Evolutionary conservation across 2,113 vertebrate genomes (phyloP).

Genomic region (Sterrhoptilus dennistouni): DNA sequence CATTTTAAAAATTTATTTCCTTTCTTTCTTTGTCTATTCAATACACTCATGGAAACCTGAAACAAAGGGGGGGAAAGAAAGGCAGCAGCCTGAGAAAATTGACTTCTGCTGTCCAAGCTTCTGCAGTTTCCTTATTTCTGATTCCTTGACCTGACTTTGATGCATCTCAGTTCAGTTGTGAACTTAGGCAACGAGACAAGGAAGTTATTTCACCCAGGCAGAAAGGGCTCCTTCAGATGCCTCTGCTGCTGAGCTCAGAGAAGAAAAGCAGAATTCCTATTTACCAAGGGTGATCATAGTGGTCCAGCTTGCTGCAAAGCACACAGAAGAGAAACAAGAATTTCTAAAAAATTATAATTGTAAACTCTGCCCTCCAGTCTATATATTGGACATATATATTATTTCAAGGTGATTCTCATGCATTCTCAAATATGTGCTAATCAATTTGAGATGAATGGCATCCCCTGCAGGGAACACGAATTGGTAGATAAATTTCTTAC

Average conservation of each 20-base stretch:
- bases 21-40: neutral
- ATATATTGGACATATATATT: neutral
- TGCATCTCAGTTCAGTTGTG: neutral
- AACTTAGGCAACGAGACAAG: constrained; percentile 30
- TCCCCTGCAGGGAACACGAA: neutral
- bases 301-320: neutral
- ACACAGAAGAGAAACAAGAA: neutral
- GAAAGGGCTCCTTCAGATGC: neutral
- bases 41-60: neutral
- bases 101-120: neutral
- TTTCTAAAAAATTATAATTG: neutral
- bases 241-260: neutral
- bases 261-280: constrained; percentile 17
- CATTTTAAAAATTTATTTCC: neutral
- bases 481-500: neutral
- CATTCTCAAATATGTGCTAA: neutral
- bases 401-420: neutral
- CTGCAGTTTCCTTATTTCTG: constrained; percentile 17
- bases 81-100: neutral
- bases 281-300: neutral
- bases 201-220: constrained; percentile 20
- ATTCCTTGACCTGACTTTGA: constrained; percentile 60
- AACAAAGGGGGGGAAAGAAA: neutral
- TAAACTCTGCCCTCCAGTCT: neutral
- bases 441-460: neutral